A percentile compares a stretch with the other conserved stretches of the same genome.
phyloP scores from a whole-genome alignment of 2,113 vertebrate species.

The Coptodon rendalli region DNA sequence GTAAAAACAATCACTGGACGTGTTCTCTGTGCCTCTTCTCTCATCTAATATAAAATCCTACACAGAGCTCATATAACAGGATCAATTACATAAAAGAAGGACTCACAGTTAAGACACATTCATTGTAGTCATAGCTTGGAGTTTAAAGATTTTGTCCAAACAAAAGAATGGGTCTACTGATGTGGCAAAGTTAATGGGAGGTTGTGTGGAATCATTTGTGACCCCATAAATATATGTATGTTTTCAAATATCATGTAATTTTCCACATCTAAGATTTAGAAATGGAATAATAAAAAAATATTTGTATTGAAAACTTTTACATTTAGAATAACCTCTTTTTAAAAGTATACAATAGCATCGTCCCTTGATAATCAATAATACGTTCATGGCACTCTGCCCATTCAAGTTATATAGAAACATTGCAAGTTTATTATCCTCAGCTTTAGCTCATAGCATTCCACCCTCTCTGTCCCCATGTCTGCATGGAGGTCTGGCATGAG shows the following conservation, averaged over 20 bases:
- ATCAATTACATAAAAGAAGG: not conserved
- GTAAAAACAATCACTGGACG: not conserved
- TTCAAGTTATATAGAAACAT: not conserved
- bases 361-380: not conserved
- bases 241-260: not conserved
- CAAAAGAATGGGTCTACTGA: not conserved
- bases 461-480: not conserved
- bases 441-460: not conserved
- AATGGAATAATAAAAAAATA: not conserved
- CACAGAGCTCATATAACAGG: not conserved
- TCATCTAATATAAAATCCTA: not conserved
- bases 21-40: not conserved
- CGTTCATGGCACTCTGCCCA: not conserved
- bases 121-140: not conserved
- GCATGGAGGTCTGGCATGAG: not conserved
- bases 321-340: not conserved
- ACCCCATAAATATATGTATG: not conserved
- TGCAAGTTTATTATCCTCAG: not conserved
- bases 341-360: not conserved
- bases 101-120: not conserved
- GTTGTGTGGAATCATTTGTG: not conserved
- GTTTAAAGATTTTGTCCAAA: not conserved
- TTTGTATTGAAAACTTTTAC: not conserved
- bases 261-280: not conserved
- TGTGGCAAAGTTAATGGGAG: not conserved